Evolutionary conservation across 2,113 vertebrate genomes (phyloP), one percentile per base, ranked within the genome.

Genomic region (Typhlomys cinereus): DNA sequence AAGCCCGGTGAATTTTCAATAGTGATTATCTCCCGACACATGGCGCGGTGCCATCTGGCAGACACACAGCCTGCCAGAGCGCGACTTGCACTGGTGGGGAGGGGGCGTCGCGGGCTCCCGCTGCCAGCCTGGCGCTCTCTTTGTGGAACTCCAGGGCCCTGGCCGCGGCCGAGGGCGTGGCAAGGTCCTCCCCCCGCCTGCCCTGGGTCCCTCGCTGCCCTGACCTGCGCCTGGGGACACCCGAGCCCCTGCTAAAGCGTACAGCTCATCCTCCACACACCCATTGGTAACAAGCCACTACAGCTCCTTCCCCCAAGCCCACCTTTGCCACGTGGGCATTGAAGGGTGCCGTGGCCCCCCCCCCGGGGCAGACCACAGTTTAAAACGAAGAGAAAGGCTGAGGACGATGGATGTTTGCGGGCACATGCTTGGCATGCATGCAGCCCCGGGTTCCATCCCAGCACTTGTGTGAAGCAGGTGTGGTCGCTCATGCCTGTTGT

Each of bases 1-100:
- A 96, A 96, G 78, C 81, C 44, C 44, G 54, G 93, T 86, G 94
- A 90, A 95, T 95, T 95, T 96, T 95, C 96, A 95, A 95, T 91
- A 87, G 94, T 74, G 91, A 94, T 96, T 86, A 89, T 90, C 95
- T 94, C 84, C 86, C 52, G 84, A 92, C 95, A 92, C 82, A 10
- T 11, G 76, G 90, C 9, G 1, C 4, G 31, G 44, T 29, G 87
- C 96, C 95, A 92, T 95, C 95, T 95, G 96, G 96, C 91, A 91
- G 88, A 36, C 88, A 39, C 69, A 13, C 9, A 31, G 93, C 93
- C 85, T 64, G 31, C 39, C 50, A 76, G 27, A 84, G 95, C 92
- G 50, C 27, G 41, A n/a, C n/a, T n/a, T n/a, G 52, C 36, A 67
- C 50, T 5, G 75, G 7, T 3, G 27, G 7, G 70, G 70, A 29